Evolutionary conservation across 2,113 vertebrate genomes (phyloP).

Genomic region (Misgurnus mizolepis): DNA sequence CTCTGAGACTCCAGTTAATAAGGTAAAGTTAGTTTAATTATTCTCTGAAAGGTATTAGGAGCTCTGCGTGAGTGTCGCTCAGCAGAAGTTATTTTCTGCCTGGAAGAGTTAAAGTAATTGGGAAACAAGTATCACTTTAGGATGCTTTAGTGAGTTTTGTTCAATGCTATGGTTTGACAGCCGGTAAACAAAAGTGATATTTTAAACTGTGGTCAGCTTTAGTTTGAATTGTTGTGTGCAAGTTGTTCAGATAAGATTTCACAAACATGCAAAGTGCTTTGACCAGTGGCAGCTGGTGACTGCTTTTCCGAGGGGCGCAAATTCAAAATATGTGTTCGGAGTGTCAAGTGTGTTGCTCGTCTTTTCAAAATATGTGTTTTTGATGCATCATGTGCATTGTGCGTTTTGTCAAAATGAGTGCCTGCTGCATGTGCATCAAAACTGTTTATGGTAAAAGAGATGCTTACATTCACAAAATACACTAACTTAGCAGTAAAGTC

Average conservation of each 20-base stretch:
- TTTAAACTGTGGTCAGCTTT: background rate
- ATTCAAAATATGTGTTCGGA: too few species aligned
- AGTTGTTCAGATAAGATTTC: background rate
- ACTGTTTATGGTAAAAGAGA: too few species aligned
- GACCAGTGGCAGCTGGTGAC: too few species aligned
- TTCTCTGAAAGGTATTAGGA: conserved; percentile 65
- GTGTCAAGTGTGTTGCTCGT: too few species aligned
- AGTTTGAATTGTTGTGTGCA: background rate
- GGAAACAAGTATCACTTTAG: conserved; percentile 67
- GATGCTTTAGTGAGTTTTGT: conserved; percentile 44
- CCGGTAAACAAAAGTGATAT: conserved; percentile 56
- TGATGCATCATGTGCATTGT: too few species aligned
- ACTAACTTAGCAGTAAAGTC: too few species aligned
- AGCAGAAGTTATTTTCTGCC: conserved; percentile 67
- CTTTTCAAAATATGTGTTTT: too few species aligned
- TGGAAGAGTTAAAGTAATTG: conserved; percentile 69
- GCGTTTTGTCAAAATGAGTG: too few species aligned
- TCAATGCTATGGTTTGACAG: conserved; percentile 37
- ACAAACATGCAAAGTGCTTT: background rate
- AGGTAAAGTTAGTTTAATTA: conserved; percentile 69
- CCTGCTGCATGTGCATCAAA: too few species aligned
- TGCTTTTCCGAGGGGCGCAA: too few species aligned
- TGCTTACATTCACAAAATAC: too few species aligned
- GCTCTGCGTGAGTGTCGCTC: conserved; percentile 53
- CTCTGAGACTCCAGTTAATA: conserved; percentile 53